These are phyloP conservation scores for Notechis scutatus DNA, from an alignment of 2,113 vertebrate species.

Conservation along the genomic window DNA sequence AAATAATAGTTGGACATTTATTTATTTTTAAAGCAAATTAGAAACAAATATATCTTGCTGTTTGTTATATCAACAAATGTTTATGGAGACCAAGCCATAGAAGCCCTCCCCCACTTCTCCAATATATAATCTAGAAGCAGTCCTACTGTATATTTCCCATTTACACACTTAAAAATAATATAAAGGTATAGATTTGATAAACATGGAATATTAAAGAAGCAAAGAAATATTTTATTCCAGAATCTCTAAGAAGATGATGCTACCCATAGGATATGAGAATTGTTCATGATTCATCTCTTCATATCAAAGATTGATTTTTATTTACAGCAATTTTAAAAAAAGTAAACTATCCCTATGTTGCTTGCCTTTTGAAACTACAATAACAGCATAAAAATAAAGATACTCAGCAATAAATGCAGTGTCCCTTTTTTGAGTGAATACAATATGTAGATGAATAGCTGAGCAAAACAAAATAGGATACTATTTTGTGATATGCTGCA, in stretches of 20 bases:
- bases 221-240: slow-evolving; percentile 32
- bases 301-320: slow-evolving; percentile 19
- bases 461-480: not conserved
- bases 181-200: not conserved
- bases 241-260: slow-evolving; percentile 37
- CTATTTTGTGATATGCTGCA: not conserved
- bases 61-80: not conserved
- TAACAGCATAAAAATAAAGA: slow-evolving; percentile 17
- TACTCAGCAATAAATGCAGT: accelerated
- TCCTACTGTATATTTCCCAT: not conserved
- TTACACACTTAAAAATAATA: not conserved
- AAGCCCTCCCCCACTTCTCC: not conserved
- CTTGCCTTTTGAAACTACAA: slow-evolving; percentile 8
- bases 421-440: not conserved
- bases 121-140: not conserved
- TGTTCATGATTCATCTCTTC: slow-evolving; percentile 34
- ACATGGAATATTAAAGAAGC: slow-evolving; percentile 31
- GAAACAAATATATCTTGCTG: not conserved
- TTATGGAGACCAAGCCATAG: not conserved
- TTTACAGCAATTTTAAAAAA: slow-evolving; percentile 34
- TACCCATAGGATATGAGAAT: slow-evolving; percentile 45
- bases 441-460: not conserved
- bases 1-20: not conserved
- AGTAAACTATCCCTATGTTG: slow-evolving; percentile 1
- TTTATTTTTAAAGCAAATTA: slow-evolving; percentile 12